A percentile compares a stretch with the other conserved stretches of the same genome.
These are phyloP conservation scores for Sesamia inferens DNA, from an alignment of 2,888 invertebrate species.

Conservation along the genomic window DNA sequence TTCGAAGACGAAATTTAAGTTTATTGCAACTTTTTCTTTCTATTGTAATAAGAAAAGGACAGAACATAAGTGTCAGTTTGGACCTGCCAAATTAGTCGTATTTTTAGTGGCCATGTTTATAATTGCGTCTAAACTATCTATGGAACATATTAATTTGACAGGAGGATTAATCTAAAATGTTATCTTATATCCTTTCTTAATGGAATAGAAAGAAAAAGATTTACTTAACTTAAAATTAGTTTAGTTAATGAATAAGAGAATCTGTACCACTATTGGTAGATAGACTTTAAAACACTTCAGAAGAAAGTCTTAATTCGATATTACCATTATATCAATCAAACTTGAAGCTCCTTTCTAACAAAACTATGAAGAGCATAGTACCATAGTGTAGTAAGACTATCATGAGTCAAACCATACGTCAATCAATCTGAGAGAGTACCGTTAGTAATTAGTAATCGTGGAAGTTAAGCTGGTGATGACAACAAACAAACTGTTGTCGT, in stretches of 20 bases:
- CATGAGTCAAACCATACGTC: slow-evolving; percentile 19
- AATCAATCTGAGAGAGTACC: slow-evolving; percentile 20
- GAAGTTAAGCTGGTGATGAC: slow-evolving; percentile 2
- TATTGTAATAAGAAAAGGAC: too few species aligned
- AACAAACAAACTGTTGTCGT: slow-evolving; percentile 31
- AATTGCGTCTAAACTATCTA: too few species aligned
- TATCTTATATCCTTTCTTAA: too few species aligned
- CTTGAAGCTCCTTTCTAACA: neutral
- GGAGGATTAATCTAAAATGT: too few species aligned
- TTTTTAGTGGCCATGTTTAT: too few species aligned
- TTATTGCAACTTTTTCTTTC: too few species aligned
- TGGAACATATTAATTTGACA: too few species aligned
- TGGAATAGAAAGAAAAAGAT: too few species aligned
- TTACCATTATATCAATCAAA: neutral
- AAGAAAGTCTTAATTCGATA: neutral
- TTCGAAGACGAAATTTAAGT: neutral
- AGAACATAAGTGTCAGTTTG: too few species aligned
- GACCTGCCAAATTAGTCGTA: too few species aligned
- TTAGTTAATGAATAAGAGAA: too few species aligned
- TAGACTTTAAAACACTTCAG: neutral
- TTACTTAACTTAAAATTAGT: too few species aligned
- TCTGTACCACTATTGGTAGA: neutral
- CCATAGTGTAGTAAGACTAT: neutral
- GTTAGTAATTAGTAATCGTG: slow-evolving; percentile 34
- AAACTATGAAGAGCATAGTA: neutral